Base-by-base conservation (phyloP, 2,888 invertebrate genomes). In the Cataglyphis livida region DNA sequence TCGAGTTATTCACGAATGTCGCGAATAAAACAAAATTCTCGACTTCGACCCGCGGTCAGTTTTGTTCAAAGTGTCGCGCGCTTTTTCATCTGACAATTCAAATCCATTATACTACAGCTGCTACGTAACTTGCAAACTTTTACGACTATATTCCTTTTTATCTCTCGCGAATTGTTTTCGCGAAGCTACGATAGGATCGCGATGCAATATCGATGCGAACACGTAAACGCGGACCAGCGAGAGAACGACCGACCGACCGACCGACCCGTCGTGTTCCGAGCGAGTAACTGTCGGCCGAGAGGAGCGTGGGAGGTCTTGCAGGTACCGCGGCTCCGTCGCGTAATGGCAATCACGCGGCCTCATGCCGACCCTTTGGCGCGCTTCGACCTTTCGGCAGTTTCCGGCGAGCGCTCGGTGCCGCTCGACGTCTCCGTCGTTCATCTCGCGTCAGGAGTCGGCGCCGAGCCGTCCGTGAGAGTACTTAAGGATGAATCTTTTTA, bases 351-450 rank as follows among this genome's bases (percentile, higher is more conserved):
- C 91, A 86, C 84, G 87, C 88, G 81, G 74, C 61, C 79, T 71
- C 85, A 81, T 79, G 82, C 82, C 87, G 84, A 71, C 82, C 85
- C 88, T 91, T 90, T 92, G 87, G 86, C 92, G 90, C 91, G 91
- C 88, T 90, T 84, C 87, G 78, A 68, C 85, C 82, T 75, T 86
- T 85, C 87, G 84, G 79, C 54, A 74, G 51, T 84, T 82, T 85
- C 74, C 86, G 85, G 57, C 65, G 74, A 57, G 62, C 65, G 79
- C 71, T 86, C 84, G 86, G 83, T 61, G 28, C 28, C 64, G 44
- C 79, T 84, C 86, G 84, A 68, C 21, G 61, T 15, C 28, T 28
- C 59, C 64, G 57, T 35, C 28, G 38, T 4, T 5, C 61, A 38
- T 15, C 57, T 57, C 21, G 28, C 6, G 41, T 7, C 15, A 32